These are phyloP conservation scores for Lepisosteus oculatus DNA, from an alignment of 2,113 vertebrate genomes.

Conservation along the genomic window DNA sequence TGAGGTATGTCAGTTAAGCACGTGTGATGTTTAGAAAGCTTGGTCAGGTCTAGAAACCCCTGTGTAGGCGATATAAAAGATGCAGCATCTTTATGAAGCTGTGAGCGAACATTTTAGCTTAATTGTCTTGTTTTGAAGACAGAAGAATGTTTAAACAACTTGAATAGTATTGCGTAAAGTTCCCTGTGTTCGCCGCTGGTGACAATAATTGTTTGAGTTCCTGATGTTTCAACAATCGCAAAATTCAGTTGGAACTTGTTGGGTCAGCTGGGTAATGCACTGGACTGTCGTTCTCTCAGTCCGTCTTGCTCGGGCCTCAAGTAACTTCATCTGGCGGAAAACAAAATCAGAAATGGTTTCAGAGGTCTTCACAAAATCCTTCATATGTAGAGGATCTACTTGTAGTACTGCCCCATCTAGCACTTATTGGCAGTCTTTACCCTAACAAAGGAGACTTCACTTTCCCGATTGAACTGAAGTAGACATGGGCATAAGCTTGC, in stretches of 20 bases:
- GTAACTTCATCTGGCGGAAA: conserved; percentile 23
- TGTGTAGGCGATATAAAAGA: conserved; percentile 60
- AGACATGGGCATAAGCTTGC: conserved; percentile 52
- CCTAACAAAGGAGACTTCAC: conserved; percentile 48
- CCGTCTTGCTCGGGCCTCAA: conserved; percentile 44
- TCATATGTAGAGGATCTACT: conserved; percentile 31
- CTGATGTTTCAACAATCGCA: conserved; percentile 34
- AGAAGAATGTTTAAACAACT: conserved; percentile 64
- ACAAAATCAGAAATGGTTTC: conserved; percentile 46
- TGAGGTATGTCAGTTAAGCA: conserved; percentile 41
- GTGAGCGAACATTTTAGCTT: conserved; percentile 62
- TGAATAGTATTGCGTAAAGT: conserved; percentile 21
- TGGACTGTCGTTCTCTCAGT: conserved; percentile 54
- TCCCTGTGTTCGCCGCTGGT: conserved; percentile 58
- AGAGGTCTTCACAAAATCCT: conserved; percentile 25
- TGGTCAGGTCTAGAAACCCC: conserved; percentile 58
- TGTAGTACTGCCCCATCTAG: conserved; percentile 54
- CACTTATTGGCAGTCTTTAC: conserved; percentile 65
- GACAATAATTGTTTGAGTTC: conserved; percentile 45
- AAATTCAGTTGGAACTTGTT: conserved; percentile 43
- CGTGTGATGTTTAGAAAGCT: conserved; percentile 51
- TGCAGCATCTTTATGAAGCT: conserved; percentile 56
- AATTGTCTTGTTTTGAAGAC: conserved; percentile 65
- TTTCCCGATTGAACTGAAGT: conserved; percentile 23
- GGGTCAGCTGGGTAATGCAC: conserved; percentile 57